Percentiles rank a stretch among this genome's conserved stretches.
Evolutionary conservation across 2,888 invertebrate species (phyloP).

Genomic region (Drosophila subsilvestris): DNA sequence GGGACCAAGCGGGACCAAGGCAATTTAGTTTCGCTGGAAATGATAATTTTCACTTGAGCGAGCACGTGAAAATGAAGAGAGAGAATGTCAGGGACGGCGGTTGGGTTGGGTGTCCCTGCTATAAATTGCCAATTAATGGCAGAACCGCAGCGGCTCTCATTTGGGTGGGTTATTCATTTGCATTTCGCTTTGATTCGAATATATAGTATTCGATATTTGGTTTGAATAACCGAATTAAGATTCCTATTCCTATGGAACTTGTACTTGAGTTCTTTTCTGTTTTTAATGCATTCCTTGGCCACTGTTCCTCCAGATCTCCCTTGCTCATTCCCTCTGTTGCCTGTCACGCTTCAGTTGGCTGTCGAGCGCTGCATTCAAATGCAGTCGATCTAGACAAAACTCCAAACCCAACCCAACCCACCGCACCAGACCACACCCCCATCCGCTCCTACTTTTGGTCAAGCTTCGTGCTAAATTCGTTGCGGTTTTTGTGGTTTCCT

Average conservation of each 20-base stretch:
- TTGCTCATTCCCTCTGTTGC: conserved; percentile 18
- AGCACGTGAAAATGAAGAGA: conserved; percentile 58
- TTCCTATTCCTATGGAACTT: conserved; percentile 30
- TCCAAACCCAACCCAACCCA: neutral
- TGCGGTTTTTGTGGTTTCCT: conserved; percentile 67
- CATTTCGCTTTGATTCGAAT: conserved; percentile 55
- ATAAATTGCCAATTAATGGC: conserved; percentile 77
- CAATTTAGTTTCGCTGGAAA: conserved; percentile 69
- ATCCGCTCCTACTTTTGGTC: conserved; percentile 46
- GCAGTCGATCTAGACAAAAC: conserved; percentile 44
- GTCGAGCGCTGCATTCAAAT: conserved; percentile 53
- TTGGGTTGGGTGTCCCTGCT: conserved; percentile 55
- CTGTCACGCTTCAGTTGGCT: conserved; percentile 61
- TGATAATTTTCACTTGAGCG: conserved; percentile 80
- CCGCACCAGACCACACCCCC: no score
- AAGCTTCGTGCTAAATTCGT: conserved; percentile 73
- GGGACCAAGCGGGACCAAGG: neutral
- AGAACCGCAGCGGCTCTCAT: conserved; percentile 51
- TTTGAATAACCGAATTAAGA: conserved; percentile 35
- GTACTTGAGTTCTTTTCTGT: neutral
- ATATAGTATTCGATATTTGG: conserved; percentile 8
- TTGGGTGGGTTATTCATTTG: conserved; percentile 56
- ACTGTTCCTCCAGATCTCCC: conserved; percentile 21
- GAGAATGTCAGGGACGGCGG: neutral
- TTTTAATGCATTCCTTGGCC: conserved; percentile 45